Conservation (phyloP, 1,140 invertebrate species). For the Meloidogyne floridensis region DNA sequence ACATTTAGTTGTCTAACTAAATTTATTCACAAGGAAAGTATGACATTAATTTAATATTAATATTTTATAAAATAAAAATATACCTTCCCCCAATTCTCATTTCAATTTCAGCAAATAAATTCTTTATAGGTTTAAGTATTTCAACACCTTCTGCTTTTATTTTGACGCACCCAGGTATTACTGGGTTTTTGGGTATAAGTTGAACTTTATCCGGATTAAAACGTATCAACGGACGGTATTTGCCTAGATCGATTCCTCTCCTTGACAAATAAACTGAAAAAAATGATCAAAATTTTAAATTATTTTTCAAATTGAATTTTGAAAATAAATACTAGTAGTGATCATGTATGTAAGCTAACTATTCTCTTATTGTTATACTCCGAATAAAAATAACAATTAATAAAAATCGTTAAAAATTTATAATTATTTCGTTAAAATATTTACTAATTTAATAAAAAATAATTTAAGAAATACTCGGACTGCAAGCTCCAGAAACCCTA, state of each 20-base stretch:
- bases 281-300: neutral
- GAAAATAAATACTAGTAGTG: no score
- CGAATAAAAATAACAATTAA: no score
- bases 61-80: neutral
- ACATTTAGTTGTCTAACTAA: no score
- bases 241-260: constrained; percentile 62
- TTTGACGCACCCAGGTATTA: constrained; percentile 65
- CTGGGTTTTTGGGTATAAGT: constrained; percentile 63
- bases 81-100: constrained; percentile 63
- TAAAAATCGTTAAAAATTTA: no score
- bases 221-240: constrained; percentile 62
- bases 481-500: constrained; percentile 63
- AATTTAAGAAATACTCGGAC: constrained; percentile 56
- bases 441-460: neutral
- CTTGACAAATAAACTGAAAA: constrained; percentile 62
- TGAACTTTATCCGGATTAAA: constrained; percentile 66
- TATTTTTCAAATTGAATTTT: no score
- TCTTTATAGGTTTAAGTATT: constrained; percentile 60
- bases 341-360: no score
- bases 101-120: constrained; percentile 64
- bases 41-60: no score
- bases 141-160: constrained; percentile 66
- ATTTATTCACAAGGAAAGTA: no score
- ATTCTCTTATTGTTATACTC: no score
- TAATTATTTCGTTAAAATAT: neutral